Conservation (phyloP, 2,113 vertebrate genomes). For the Sminthopsis crassicaudata region DNA sequence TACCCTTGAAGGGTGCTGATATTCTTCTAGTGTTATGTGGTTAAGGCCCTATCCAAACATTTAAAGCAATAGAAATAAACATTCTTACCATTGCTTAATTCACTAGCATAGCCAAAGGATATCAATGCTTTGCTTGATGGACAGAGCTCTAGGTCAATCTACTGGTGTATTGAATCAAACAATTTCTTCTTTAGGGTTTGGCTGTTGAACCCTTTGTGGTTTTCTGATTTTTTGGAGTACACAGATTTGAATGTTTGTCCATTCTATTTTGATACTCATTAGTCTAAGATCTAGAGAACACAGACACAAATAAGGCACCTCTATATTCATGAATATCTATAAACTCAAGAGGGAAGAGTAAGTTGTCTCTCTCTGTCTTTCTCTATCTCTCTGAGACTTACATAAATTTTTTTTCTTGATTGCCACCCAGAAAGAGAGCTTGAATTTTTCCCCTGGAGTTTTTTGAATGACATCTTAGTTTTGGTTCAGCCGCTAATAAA, state of each 20-base stretch:
- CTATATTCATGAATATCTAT: neutral
- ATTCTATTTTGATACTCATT: neutral
- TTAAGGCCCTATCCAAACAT: neutral
- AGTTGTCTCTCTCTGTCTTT: neutral
- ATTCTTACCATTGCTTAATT: neutral
- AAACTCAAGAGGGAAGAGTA: neutral
- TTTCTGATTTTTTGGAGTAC: neutral
- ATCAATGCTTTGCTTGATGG: neutral
- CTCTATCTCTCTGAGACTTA: neutral
- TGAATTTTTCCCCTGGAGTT: neutral
- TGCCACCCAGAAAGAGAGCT: neutral
- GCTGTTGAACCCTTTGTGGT: neutral
- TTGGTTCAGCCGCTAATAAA: neutral
- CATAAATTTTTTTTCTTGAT: neutral
- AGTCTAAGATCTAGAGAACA: neutral
- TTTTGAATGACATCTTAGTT: neutral
- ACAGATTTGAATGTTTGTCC: neutral
- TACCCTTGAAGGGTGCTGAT: neutral
- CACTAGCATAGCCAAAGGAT: neutral
- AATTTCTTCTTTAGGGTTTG: neutral
- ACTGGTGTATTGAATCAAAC: neutral
- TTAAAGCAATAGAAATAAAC: neutral
- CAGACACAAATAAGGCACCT: neutral
- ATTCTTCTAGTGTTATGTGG: neutral
- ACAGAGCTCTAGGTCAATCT: neutral